These are phyloP conservation scores for Drosophila pseudoobscura DNA, from an alignment of 1,140 invertebrate species.

Conservation along the genomic window DNA sequence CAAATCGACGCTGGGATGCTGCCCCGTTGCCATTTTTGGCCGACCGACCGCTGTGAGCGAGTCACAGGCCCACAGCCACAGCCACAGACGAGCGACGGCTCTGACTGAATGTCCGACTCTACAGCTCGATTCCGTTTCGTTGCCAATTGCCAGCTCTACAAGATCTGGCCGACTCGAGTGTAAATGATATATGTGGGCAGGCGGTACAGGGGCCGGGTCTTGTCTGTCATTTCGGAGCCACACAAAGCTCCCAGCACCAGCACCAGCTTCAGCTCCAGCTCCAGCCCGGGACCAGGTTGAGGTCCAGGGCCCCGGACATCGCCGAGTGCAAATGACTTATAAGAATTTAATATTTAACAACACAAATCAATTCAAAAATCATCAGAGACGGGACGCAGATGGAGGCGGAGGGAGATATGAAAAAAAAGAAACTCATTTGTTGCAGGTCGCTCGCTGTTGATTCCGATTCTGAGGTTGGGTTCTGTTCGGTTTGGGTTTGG, in stretches of 20 bases:
- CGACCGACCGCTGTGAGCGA: conserved; percentile 70
- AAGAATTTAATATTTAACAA: conserved; percentile 83
- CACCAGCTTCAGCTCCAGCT: not conserved
- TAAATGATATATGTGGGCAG: conserved; percentile 77
- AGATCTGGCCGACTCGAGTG: conserved; percentile 64
- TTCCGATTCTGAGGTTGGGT: conserved; percentile 4
- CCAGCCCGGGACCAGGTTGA: not conserved
- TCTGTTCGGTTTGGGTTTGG: conserved; percentile 6
- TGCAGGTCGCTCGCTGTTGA: conserved; percentile 39
- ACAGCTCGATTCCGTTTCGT: conserved; percentile 33
- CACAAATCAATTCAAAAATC: conserved; percentile 83
- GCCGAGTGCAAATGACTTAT: conserved; percentile 82
- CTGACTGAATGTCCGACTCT: conserved; percentile 45
- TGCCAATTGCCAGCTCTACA: conserved; percentile 43
- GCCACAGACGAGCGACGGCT: no score
- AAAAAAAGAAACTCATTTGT: conserved; percentile 71
- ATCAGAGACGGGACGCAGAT: conserved; percentile 49
- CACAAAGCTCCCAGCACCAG: conserved; percentile 45
- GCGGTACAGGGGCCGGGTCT: conserved; percentile 36
- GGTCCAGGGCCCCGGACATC: conserved; percentile 24
- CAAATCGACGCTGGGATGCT: conserved; percentile 15
- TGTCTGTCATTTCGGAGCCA: conserved; percentile 76
- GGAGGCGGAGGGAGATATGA: not conserved
- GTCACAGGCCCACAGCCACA: no score
- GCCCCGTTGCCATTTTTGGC: conserved; percentile 70